Evolutionary conservation across 2,113 vertebrate genomes (phyloP).

Genomic region (Anoplopoma fimbria): DNA sequence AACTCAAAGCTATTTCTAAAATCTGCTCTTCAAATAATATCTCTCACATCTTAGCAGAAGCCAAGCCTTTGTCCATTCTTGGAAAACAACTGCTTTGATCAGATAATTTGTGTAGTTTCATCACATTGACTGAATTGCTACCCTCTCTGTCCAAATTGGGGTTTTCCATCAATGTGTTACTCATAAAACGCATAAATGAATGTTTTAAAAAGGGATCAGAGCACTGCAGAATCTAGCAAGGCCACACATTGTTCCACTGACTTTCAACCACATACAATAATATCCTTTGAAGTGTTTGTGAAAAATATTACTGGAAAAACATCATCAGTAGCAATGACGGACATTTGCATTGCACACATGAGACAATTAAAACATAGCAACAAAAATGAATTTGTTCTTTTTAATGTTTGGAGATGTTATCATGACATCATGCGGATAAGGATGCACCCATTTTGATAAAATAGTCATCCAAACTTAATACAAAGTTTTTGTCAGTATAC

Average conservation of each 20-base stretch:
- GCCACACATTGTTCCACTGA: not conserved
- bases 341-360: conserved; percentile 1
- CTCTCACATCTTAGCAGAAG: conserved; percentile 5
- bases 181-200: not conserved
- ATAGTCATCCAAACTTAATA: not conserved
- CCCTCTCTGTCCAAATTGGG: too few species aligned
- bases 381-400: not conserved
- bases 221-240: not conserved
- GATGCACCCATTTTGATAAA: not conserved
- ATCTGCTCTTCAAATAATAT: conserved; percentile 1
- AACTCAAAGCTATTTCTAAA: conserved; percentile 15
- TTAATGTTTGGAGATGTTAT: not conserved
- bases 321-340: not conserved
- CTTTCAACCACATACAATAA: not conserved
- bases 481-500: not conserved
- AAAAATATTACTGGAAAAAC: not conserved
- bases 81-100: conserved; percentile 4
- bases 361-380: not conserved
- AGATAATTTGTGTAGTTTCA: not conserved
- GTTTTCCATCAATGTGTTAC: not conserved
- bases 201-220: not conserved
- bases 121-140: not conserved
- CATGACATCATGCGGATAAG: not conserved
- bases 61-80: conserved; percentile 11
- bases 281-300: not conserved